A percentile compares a stretch with the other conserved stretches of the same genome.
phyloP scores from a whole-genome alignment of 2,797 vertebrate genomes.

The Cetoscarus ocellatus region DNA sequence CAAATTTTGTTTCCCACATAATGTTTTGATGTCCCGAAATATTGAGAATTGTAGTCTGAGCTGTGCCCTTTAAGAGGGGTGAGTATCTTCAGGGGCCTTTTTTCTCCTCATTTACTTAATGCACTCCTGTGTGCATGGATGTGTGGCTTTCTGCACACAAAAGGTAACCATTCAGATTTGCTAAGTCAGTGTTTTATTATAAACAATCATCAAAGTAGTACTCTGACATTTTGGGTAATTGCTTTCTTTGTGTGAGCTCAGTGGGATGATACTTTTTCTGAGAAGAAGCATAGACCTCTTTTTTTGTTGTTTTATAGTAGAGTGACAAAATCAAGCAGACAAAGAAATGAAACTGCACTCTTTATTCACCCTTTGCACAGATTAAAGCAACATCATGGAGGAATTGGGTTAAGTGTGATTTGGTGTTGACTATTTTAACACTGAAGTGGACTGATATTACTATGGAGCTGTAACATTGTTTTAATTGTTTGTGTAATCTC shows the following conservation, averaged over 20 bases:
- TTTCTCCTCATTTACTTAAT: neutral
- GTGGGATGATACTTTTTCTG: neutral
- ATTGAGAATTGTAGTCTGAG: neutral
- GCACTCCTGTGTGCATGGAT: neutral
- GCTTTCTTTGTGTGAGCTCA: neutral
- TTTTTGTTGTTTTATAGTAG: neutral
- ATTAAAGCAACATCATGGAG: neutral
- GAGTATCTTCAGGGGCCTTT: no score
- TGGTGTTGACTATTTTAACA: no score
- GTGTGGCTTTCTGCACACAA: neutral
- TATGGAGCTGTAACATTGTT: no score
- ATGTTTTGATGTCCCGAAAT: neutral
- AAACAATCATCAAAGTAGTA: neutral
- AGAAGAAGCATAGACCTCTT: neutral
- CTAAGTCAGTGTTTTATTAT: neutral
- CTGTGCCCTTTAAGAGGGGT: neutral
- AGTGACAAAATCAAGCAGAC: no score
- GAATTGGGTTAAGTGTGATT: no score
- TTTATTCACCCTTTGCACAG: neutral
- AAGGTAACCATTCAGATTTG: neutral
- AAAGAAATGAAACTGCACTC: neutral
- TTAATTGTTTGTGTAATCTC: no score
- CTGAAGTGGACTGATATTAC: no score
- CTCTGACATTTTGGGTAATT: neutral
- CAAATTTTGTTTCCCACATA: neutral